These are phyloP conservation scores for Physocephala rufipes DNA, from an alignment of 2,888 invertebrate genomes.

Conservation along the genomic window DNA sequence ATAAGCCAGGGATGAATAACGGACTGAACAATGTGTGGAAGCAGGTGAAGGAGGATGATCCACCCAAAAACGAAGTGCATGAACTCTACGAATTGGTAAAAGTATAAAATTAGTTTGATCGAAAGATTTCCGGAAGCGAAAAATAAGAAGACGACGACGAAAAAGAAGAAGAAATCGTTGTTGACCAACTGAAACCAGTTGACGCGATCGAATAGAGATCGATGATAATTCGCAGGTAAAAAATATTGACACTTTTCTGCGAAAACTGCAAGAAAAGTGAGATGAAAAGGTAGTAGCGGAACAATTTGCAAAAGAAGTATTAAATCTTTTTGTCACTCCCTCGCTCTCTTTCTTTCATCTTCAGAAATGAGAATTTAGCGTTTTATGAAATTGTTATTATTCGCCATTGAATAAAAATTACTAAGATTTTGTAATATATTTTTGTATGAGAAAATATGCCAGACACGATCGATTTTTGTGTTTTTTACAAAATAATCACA, in stretches of 20 bases:
- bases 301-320: slow-evolving; percentile 4
- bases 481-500: too few relatives aligned
- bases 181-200: slow-evolving; percentile 1
- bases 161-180: too few relatives aligned
- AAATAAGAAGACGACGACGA: too few relatives aligned
- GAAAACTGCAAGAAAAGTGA: not conserved
- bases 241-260: not conserved
- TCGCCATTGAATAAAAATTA: too few relatives aligned
- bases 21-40: not conserved
- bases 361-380: too few relatives aligned
- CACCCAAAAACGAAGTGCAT: too few relatives aligned
- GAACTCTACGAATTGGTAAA: too few relatives aligned
- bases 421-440: too few relatives aligned
- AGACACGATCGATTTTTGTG: too few relatives aligned
- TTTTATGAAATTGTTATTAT: too few relatives aligned
- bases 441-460: too few relatives aligned
- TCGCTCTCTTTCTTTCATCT: not conserved
- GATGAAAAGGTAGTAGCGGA: not conserved
- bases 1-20: slow-evolving; percentile 21
- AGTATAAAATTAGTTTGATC: not conserved
- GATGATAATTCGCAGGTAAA: not conserved
- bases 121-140: not conserved
- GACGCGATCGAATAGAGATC: not conserved
- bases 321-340: not conserved
- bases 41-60: not conserved